Base-by-base conservation (phyloP, 64 coral and sea anemone genomes). In the Catalaphyllia jardinei region DNA sequence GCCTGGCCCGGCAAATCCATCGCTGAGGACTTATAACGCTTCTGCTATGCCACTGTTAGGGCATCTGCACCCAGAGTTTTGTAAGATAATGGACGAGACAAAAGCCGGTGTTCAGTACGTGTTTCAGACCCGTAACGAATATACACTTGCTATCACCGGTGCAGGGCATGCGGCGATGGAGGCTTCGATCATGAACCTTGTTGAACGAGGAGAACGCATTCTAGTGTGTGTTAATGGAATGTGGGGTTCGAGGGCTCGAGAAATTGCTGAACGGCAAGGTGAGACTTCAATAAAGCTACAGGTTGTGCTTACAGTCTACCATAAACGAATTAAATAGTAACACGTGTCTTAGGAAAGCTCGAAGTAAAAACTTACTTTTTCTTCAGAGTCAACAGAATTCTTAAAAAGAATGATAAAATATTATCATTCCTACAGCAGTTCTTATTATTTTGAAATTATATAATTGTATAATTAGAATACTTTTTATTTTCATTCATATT, bases 131-230 rank as follows among this genome's bases (percentile, higher is more conserved):
- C 95, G 87, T 28, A 98, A 98, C 69, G 87, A 79, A 8, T 90
- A 89, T 60, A 98, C 96, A 0, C 59, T 99, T 11, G 97, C 89
- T 4, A 79, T 93, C 35, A 88, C 85, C 71, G 97, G 97, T 29
- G 90, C 97, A 0, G 97, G 97, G 1, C 97, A 99, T 75, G 86
- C 93, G 12, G 97, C 93, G 2, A 93, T 99, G 88, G 97, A 99
- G 84, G 97, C 93, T 22, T 90, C 97, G 5, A 95, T 99, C 74
- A 90, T 99, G 54, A 99, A 99, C 85, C 28, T 99, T 62, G 83
- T 95, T 0, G 97, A 99, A 77, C 82, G 94, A 91, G 97, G 93
- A 82, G 93, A 99, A 18, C 89, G 63, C 5, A 78, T 99, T 88
- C 61, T 99, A 75, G 90, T 95, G 33, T 99, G 97, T 75, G 88